Base-by-base conservation (phyloP, 2,888 invertebrate genomes). In the Boloria selene region DNA sequence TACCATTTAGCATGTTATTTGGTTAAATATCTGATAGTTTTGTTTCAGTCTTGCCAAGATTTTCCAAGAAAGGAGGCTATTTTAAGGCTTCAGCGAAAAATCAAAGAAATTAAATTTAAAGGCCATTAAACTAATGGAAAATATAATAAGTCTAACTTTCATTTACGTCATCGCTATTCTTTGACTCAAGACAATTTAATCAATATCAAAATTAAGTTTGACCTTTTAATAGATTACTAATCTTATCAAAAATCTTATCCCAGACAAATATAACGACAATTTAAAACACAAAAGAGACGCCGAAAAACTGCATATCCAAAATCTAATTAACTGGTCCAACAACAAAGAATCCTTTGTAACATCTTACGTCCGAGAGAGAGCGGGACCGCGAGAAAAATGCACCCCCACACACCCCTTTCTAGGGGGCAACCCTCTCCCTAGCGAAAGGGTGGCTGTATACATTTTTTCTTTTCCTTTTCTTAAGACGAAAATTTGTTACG, bases 401-500 rank as follows among this genome's bases (percentile, higher is more conserved):
- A 86, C 80, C 83, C 80, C 82, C 77, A 73, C 55, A 74, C 75
- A 77, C 70, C 71, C 73, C 71, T 44, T 60, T 18, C 26, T 64
- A 66, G 70, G 74, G 76, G 72, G 70, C 60, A 61, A 69, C 74
- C 77, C 75, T 74, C 73, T 76, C 79, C 77, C 77, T 70, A 67
- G 73, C 77, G 74, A 70, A 65, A 72, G 87, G 89, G 90, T 86
- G 89, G 90, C 83, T 88, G 90, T 90, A 87, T 84, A 90, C 89
- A 88, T 92, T 92, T 92, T 92, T 91, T 91, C 90, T 89, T 89
- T 90, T 91, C 90, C 87, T 91, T 92, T 91, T 91, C 92, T 92
- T 91, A 91, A 91, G 91, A 92, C 92, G 92, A 91, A 92, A 91
- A 92, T 92, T 92, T 92, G 92, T 92, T 91, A 92, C 92, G 90